These are phyloP conservation scores for Anoplophora glabripennis DNA, from an alignment of 1,140 invertebrate genomes.

Conservation along the genomic window DNA sequence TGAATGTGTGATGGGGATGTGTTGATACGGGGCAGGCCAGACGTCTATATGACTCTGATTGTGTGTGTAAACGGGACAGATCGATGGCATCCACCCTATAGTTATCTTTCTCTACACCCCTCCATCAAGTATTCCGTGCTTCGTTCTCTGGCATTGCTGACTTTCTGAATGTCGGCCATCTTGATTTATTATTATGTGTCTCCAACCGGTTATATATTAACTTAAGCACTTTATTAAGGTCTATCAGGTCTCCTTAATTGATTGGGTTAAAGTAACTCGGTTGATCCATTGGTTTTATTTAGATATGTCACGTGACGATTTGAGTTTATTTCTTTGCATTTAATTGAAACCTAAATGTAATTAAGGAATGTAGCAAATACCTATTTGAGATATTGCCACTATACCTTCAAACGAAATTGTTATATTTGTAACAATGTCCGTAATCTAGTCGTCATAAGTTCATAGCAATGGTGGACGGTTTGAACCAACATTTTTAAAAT, in stretches of 20 bases:
- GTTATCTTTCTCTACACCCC: slow-evolving; percentile 9
- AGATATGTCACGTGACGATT: no score
- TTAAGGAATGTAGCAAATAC: no score
- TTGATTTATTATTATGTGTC: slow-evolving; percentile 27
- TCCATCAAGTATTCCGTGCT: slow-evolving; percentile 9
- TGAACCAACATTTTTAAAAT: no score
- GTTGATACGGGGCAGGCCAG: slow-evolving; percentile 38
- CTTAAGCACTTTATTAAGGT: slow-evolving; percentile 22
- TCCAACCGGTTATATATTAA: slow-evolving; percentile 13
- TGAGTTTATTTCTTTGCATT: no score
- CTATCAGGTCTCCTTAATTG: slow-evolving; percentile 2
- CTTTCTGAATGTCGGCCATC: slow-evolving; percentile 35
- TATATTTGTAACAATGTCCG: no score
- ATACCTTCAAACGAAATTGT: no score
- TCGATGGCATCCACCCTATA: slow-evolving; percentile 36
- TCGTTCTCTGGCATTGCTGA: slow-evolving; percentile 8
- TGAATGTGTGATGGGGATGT: slow-evolving; percentile 36
- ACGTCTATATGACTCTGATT: slow-evolving; percentile 44
- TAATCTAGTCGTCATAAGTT: no score
- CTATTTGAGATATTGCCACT: no score
- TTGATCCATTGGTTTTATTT: no score
- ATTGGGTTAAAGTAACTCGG: background rate
- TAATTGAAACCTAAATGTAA: no score
- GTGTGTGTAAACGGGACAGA: slow-evolving; percentile 36
- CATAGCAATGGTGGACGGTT: no score